Percentiles rank a stretch among this genome's conserved stretches.
Evolutionary conservation across 1,140 invertebrate genomes (phyloP).

Genomic region (Cheumatopsyche charites): DNA sequence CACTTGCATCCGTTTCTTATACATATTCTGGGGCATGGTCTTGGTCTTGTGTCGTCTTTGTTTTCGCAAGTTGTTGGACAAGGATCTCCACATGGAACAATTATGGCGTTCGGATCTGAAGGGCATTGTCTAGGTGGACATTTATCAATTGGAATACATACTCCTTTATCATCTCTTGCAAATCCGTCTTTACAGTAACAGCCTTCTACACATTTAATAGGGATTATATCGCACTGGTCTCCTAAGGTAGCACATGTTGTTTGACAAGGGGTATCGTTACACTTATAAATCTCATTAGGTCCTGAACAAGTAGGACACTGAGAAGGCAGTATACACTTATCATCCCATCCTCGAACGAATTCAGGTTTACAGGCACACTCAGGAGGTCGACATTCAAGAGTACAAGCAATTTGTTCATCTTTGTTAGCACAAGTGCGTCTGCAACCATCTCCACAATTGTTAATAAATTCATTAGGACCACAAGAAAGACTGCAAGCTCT

Average conservation of each 20-base stretch:
- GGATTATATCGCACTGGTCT: constrained; percentile 23
- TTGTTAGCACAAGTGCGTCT: constrained; percentile 34
- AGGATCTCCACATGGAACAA: constrained; percentile 38
- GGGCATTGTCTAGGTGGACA: constrained; percentile 43
- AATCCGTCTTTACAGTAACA: constrained; percentile 41
- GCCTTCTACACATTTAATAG: constrained; percentile 25
- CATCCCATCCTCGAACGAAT: constrained; percentile 20
- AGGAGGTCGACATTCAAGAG: background rate
- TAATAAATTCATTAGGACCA: constrained; percentile 30
- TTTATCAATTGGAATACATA: constrained; percentile 49
- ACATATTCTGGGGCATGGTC: constrained; percentile 32
- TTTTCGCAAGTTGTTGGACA: constrained; percentile 39
- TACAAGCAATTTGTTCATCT: background rate
- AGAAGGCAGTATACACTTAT: constrained; percentile 29
- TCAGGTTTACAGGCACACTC: constrained; percentile 34
- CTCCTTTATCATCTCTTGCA: constrained; percentile 33
- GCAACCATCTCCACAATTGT: constrained; percentile 35
- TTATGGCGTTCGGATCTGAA: constrained; percentile 9
- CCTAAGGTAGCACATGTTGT: constrained; percentile 38
- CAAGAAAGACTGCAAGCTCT: background rate
- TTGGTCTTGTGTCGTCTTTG: background rate
- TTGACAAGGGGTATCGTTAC: constrained; percentile 36
- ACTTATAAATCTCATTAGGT: constrained; percentile 32
- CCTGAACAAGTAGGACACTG: constrained; percentile 24
- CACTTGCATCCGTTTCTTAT: constrained; percentile 9